Evolutionary conservation across 1,140 invertebrate species (phyloP).

Genomic region (Vanessa tameamea): DNA sequence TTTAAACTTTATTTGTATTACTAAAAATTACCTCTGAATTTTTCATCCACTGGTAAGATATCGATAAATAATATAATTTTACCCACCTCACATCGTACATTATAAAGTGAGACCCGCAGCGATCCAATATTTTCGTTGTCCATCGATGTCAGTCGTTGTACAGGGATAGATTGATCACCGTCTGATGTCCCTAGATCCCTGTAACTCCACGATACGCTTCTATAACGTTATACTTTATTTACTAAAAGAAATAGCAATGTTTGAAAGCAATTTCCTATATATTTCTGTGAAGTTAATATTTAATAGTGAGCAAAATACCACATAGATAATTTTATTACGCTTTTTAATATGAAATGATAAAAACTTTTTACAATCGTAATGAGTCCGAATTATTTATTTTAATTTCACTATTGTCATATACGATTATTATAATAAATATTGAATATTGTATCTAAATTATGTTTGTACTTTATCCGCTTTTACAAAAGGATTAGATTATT

Average conservation of each 20-base stretch:
- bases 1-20: too few relatives aligned
- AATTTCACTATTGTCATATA: too few relatives aligned
- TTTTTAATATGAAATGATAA: too few relatives aligned
- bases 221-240: constrained; percentile 18
- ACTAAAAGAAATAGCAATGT: not conserved
- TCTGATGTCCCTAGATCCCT: constrained; percentile 30
- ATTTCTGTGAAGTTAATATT: not conserved
- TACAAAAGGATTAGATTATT: too few relatives aligned
- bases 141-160: constrained; percentile 57
- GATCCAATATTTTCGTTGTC: constrained; percentile 65
- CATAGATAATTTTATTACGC: too few relatives aligned
- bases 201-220: constrained; percentile 21
- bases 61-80: not conserved
- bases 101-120: constrained; percentile 30
- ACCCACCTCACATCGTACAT: constrained; percentile 19
- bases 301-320: not conserved
- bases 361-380: too few relatives aligned
- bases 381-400: too few relatives aligned
- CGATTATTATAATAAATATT: too few relatives aligned
- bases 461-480: too few relatives aligned
- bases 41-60: too few relatives aligned
- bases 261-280: not conserved
- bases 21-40: too few relatives aligned
- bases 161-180: constrained; percentile 66
- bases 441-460: too few relatives aligned